These are phyloP conservation scores for Melinopterus prodromus DNA, from an alignment of 2,888 invertebrate genomes.

Conservation along the genomic window DNA sequence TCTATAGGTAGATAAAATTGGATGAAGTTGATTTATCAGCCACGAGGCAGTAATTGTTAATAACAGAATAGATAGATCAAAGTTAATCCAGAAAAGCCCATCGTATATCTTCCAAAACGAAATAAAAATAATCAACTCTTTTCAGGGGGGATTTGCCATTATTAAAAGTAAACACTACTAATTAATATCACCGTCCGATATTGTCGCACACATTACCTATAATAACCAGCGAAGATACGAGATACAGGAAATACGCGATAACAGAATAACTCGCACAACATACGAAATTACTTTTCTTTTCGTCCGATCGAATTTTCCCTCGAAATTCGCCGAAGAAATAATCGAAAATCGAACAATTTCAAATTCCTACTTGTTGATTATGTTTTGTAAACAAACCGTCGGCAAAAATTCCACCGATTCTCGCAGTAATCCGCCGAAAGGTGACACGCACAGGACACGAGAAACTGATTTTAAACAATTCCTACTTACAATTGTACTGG, in stretches of 20 bases:
- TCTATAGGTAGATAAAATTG: too few relatives aligned
- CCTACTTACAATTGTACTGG: constrained; percentile 43
- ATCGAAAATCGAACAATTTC: neutral
- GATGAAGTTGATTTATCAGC: too few relatives aligned
- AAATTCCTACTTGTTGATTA: neutral
- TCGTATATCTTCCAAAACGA: neutral
- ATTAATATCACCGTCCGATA: neutral
- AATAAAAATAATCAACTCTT: neutral
- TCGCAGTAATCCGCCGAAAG: neutral
- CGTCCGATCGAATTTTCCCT: too few relatives aligned
- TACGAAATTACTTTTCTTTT: neutral
- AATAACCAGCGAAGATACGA: neutral
- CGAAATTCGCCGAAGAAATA: neutral
- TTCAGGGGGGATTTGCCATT: neutral
- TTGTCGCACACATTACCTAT: neutral
- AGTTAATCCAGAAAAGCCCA: neutral
- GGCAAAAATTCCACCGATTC: neutral
- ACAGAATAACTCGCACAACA: neutral
- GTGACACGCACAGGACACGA: neutral
- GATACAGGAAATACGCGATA: neutral
- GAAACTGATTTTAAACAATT: constrained; percentile 5
- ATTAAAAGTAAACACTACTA: neutral
- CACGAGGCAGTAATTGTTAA: neutral
- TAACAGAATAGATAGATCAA: neutral
- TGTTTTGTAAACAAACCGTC: neutral